phyloP scores from a whole-genome alignment of 2,797 vertebrate species.

The Crypturellus tataupa region DNA sequence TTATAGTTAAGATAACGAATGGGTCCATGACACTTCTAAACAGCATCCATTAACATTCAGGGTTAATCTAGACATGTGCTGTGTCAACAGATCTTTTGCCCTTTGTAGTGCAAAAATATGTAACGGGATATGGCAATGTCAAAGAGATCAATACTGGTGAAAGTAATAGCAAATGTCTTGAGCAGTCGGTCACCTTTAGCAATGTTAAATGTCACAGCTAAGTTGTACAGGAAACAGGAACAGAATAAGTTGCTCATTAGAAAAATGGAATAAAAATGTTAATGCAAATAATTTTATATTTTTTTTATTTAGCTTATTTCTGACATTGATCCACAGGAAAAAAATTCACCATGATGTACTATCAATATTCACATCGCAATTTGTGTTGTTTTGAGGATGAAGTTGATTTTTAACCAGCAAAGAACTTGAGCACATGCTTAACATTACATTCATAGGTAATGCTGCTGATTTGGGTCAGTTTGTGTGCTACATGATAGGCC shows the following conservation, averaged over 20 bases:
- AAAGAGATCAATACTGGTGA: not conserved
- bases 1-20: not conserved
- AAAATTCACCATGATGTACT: not conserved
- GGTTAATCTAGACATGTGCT: not conserved
- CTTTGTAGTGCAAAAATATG: not conserved
- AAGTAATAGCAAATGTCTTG: not conserved
- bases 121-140: not conserved
- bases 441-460: not conserved
- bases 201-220: not conserved
- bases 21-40: not conserved
- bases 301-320: not conserved
- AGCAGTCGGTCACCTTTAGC: not conserved
- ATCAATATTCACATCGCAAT: accelerated
- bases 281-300: not conserved
- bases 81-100: not conserved
- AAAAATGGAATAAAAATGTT: not conserved
- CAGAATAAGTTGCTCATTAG: not conserved
- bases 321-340: not conserved
- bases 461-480: not conserved
- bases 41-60: not conserved
- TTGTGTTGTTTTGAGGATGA: not conserved
- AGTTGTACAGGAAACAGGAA: not conserved
- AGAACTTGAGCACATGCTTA: not conserved
- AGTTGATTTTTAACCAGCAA: not conserved
- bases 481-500: not conserved